phyloP scores from a whole-genome alignment of 2,797 vertebrate genomes.

The Momotus momota region DNA sequence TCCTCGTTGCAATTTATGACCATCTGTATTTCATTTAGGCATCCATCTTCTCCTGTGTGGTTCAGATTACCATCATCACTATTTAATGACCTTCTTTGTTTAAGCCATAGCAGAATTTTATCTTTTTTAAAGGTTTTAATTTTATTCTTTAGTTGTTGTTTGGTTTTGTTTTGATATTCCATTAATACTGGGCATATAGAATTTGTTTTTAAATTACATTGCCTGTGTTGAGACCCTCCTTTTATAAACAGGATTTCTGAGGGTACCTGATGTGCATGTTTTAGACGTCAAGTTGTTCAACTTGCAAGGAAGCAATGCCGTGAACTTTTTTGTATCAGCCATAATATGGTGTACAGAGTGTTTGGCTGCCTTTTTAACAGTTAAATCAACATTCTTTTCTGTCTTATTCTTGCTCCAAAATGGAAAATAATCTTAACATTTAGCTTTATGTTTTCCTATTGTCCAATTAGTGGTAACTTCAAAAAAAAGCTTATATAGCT shows the following conservation, averaged over 20 bases:
- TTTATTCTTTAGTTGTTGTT: background rate
- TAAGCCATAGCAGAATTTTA: background rate
- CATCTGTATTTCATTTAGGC: constrained; percentile 1
- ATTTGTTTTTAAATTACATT: no score
- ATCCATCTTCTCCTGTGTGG: background rate
- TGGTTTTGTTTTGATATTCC: background rate
- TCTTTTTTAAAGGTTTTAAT: background rate
- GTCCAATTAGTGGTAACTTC: background rate
- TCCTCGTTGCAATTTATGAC: background rate
- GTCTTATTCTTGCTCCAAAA: background rate
- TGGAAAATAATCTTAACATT: background rate
- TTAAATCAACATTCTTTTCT: background rate
- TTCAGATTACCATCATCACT: background rate
- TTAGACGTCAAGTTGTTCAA: background rate
- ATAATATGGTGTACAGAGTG: background rate
- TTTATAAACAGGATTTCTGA: background rate
- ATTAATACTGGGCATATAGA: background rate
- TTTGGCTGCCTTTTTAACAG: background rate
- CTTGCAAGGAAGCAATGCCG: background rate
- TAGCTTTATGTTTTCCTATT: background rate
- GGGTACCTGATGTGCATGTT: background rate
- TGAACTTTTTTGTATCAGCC: background rate
- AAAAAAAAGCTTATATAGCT: background rate
- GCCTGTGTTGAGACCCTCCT: background rate
- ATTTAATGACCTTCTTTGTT: background rate